phyloP scores from a whole-genome alignment of 2,888 invertebrate species.

The Yponomeuta plumbellus region DNA sequence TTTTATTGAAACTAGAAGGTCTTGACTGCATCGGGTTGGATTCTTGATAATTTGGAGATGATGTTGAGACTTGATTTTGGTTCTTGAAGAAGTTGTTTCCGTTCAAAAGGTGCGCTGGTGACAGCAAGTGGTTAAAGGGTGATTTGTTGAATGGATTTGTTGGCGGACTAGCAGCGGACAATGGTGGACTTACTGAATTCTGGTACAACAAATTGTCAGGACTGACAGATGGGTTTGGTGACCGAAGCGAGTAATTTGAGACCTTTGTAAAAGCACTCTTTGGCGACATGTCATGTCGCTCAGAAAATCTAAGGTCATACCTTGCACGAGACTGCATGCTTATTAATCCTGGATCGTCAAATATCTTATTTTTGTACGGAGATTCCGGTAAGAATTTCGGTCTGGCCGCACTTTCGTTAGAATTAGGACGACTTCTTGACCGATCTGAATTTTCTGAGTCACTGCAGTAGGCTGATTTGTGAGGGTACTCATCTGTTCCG shows the following conservation, averaged over 20 bases:
- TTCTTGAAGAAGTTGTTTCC: slow-evolving; percentile 75
- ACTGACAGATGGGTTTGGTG: slow-evolving; percentile 84
- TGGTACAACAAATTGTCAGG: slow-evolving; percentile 87
- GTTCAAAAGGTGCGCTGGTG: slow-evolving; percentile 65
- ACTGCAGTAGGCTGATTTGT: slow-evolving; percentile 65
- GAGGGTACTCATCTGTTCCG: slow-evolving; percentile 70
- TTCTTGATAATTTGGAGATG: slow-evolving; percentile 69
- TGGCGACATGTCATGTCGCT: slow-evolving; percentile 72
- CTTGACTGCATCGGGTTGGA: slow-evolving; percentile 50
- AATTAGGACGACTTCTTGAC: slow-evolving; percentile 70
- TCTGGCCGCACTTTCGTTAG: slow-evolving; percentile 72
- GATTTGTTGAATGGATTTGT: slow-evolving; percentile 52
- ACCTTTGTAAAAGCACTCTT: slow-evolving; percentile 93
- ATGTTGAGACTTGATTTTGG: slow-evolving; percentile 65
- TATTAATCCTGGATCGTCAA: slow-evolving; percentile 76
- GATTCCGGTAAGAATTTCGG: slow-evolving; percentile 68
- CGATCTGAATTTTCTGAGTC: slow-evolving; percentile 70
- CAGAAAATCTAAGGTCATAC: slow-evolving; percentile 63
- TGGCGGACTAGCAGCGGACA: slow-evolving; percentile 77
- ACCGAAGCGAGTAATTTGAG: slow-evolving; percentile 66
- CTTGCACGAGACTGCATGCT: slow-evolving; percentile 71
- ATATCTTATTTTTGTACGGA: slow-evolving; percentile 74
- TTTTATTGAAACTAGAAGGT: slow-evolving; percentile 42
- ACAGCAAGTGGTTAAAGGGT: slow-evolving; percentile 58
- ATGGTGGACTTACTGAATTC: slow-evolving; percentile 85